Percentiles rank a stretch among this genome's conserved stretches.
phyloP scores from a whole-genome alignment of 2,888 invertebrate species.

The Watsonalla cultraria region DNA sequence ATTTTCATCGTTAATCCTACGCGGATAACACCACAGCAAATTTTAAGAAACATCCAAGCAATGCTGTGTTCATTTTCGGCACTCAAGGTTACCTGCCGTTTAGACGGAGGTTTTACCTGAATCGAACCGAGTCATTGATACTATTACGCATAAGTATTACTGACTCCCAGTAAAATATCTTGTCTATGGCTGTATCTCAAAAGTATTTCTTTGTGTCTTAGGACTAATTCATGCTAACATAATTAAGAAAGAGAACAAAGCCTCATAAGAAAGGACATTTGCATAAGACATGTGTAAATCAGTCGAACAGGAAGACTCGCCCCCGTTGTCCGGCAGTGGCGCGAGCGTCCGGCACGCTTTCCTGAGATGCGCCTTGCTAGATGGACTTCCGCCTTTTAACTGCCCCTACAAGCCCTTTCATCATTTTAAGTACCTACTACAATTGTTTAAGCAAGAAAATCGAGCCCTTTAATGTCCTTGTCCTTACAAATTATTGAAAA shows the following conservation, averaged over 20 bases:
- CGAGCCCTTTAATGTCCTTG: slow-evolving; percentile 1
- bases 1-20: no score
- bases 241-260: neutral
- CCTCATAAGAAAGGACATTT: slow-evolving; percentile 12
- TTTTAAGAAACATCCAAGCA: no score
- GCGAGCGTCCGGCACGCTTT: slow-evolving; percentile 51
- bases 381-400: slow-evolving; percentile 74
- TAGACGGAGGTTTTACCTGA: no score
- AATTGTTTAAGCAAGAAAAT: slow-evolving; percentile 16
- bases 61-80: no score
- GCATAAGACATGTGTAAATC: slow-evolving; percentile 35
- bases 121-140: no score
- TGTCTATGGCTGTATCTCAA: no score
- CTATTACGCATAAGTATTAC: no score
- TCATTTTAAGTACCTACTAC: slow-evolving; percentile 16
- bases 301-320: slow-evolving; percentile 51
- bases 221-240: neutral
- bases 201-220: no score
- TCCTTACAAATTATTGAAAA: no score
- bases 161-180: no score
- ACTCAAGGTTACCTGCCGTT: no score
- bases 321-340: slow-evolving; percentile 52
- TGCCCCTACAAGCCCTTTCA: slow-evolving; percentile 31
- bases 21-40: no score
- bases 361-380: slow-evolving; percentile 40